Evolutionary conservation across 2,797 vertebrate genomes (phyloP).

Genomic region (Sternarchorhynchus goeldii): DNA sequence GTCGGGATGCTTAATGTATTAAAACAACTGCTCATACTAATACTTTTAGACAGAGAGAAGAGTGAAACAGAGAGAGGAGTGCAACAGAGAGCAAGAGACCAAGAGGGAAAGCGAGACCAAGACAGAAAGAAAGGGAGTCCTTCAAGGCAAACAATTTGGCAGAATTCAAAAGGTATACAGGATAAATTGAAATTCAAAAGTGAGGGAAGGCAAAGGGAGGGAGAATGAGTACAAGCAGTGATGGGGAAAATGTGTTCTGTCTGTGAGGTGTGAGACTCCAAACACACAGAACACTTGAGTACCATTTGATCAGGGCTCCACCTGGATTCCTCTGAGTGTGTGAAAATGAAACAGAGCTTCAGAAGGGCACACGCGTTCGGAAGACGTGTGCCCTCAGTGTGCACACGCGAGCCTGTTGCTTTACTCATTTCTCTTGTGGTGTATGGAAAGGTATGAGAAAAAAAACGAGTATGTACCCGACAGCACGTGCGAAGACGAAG

Average conservation of each 20-base stretch:
- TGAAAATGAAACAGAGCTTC: slow-evolving; percentile 5
- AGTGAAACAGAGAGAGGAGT: not conserved
- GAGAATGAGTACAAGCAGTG: slow-evolving; percentile 39
- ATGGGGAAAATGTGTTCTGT: slow-evolving; percentile 49
- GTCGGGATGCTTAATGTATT: not conserved
- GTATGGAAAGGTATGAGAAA: too few species aligned
- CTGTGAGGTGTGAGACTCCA: slow-evolving; percentile 22
- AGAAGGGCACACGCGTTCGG: not conserved
- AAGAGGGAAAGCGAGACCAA: slow-evolving; percentile 1
- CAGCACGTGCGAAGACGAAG: too few species aligned
- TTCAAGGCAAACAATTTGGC: slow-evolving; percentile 41
- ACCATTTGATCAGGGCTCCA: slow-evolving; percentile 19
- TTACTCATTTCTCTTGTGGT: too few species aligned
- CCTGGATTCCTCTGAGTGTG: slow-evolving; percentile 3
- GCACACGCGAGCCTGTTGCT: too few species aligned
- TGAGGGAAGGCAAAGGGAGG: slow-evolving; percentile 21
- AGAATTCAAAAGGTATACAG: slow-evolving; percentile 37
- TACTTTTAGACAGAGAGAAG: not conserved
- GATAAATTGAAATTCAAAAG: slow-evolving; percentile 42
- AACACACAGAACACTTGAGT: slow-evolving; percentile 26
- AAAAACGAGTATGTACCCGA: too few species aligned
- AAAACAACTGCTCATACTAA: not conserved
- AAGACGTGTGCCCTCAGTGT: too few species aligned
- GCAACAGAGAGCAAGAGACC: not conserved
- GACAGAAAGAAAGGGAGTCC: slow-evolving; percentile 7